Conservation (phyloP, 2,797 vertebrate species). For the Tragopan temminckii region DNA sequence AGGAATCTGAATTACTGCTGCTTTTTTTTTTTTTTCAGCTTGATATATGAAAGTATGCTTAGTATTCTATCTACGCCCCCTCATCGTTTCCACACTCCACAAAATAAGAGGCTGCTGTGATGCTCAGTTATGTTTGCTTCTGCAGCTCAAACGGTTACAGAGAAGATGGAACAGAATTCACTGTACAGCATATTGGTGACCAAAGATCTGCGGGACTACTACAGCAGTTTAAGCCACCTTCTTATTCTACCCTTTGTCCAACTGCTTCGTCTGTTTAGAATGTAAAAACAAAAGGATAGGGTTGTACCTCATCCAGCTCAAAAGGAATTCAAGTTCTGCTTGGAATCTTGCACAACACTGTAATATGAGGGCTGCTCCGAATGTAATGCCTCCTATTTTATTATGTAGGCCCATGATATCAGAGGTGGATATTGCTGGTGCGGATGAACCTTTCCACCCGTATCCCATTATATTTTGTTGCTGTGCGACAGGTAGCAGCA, state of each 20-base stretch:
- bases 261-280: slow-evolving; percentile 2
- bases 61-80: neutral
- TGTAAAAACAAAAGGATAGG: neutral
- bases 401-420: neutral
- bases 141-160: neutral
- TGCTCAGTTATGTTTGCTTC: neutral
- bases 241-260: neutral
- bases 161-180: slow-evolving; percentile 26
- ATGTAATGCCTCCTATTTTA: neutral
- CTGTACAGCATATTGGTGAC: neutral
- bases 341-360: neutral
- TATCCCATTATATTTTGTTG: neutral
- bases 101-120: neutral
- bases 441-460: neutral
- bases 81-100: neutral
- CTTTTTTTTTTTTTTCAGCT: neutral
- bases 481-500: neutral
- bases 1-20: neutral
- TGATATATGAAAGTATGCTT: slow-evolving; percentile 13
- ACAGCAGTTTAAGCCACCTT: slow-evolving; percentile 20
- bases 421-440: neutral
- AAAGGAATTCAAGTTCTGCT: slow-evolving; percentile 9
- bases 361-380: neutral
- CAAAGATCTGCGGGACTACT: neutral
- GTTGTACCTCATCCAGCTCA: neutral